These are phyloP conservation scores for Paracanthobrama guichenoti DNA, from an alignment of 2,113 vertebrate genomes.

Conservation along the genomic window DNA sequence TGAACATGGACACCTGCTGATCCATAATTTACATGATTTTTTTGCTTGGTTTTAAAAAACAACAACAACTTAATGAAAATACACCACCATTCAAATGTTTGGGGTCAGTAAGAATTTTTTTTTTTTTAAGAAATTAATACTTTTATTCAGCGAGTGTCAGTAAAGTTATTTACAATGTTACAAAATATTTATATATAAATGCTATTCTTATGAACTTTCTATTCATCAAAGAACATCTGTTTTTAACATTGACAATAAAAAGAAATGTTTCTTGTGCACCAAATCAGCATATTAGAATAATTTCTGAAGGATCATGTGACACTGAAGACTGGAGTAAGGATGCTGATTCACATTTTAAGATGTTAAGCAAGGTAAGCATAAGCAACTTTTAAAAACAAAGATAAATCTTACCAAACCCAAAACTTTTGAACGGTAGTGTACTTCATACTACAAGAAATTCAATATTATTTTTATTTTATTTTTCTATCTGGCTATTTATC, in stretches of 20 bases:
- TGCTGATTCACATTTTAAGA: background rate
- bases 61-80: too few relatives aligned
- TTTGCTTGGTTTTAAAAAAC: too few relatives aligned
- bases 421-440: background rate
- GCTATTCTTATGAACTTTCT: too few relatives aligned
- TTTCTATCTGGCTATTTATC: background rate
- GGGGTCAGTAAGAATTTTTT: too few relatives aligned
- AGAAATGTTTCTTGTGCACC: background rate
- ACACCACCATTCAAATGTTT: too few relatives aligned
- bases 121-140: too few relatives aligned
- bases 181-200: too few relatives aligned
- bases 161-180: too few relatives aligned
- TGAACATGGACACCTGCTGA: too few relatives aligned
- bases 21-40: too few relatives aligned
- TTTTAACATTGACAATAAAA: background rate
- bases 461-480: background rate
- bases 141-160: too few relatives aligned
- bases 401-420: background rate
- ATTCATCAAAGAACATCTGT: background rate
- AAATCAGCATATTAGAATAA: background rate
- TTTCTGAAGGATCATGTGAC: background rate
- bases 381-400: background rate
- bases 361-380: background rate
- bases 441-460: background rate
- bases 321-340: background rate